phyloP scores from a whole-genome alignment of 2,888 invertebrate species.

The Amphiduros pacificus region DNA sequence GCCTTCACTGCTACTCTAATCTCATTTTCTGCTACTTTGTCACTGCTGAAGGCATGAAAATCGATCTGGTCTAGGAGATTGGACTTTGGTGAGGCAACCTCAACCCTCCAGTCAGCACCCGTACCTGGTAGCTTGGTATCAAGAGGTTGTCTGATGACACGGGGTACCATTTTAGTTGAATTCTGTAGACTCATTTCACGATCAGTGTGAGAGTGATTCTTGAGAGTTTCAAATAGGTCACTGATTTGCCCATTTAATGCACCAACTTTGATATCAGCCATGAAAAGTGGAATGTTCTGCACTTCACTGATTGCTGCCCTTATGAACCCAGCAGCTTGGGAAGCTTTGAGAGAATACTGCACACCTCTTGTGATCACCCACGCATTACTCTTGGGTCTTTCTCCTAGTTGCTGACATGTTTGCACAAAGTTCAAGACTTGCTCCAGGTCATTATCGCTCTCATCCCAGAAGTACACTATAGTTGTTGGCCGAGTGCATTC shows the following conservation, averaged over 20 bases:
- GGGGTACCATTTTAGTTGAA: background rate
- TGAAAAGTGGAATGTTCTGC: constrained; percentile 3
- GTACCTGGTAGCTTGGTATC: background rate
- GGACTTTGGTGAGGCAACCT: background rate
- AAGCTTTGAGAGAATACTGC: background rate
- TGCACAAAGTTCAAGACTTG: background rate
- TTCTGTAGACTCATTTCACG: background rate
- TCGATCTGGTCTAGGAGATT: background rate
- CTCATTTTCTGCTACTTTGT: background rate
- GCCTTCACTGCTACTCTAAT: background rate
- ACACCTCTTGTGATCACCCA: background rate
- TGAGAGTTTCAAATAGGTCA: background rate
- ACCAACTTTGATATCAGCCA: background rate
- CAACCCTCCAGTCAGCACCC: background rate
- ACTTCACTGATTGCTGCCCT: constrained; percentile 10
- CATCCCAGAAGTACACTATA: constrained; percentile 6
- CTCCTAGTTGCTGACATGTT: background rate
- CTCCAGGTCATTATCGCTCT: background rate
- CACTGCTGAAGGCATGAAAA: background rate
- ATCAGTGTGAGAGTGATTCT: background rate
- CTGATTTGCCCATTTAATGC: no score
- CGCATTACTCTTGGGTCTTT: background rate
- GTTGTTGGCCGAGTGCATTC: background rate
- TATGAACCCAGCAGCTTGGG: background rate
- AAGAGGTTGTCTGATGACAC: background rate